A percentile compares a stretch with the other conserved stretches of the same genome.
Conservation (phyloP, 2,113 vertebrate genomes). For the Varanus salvator region DNA sequence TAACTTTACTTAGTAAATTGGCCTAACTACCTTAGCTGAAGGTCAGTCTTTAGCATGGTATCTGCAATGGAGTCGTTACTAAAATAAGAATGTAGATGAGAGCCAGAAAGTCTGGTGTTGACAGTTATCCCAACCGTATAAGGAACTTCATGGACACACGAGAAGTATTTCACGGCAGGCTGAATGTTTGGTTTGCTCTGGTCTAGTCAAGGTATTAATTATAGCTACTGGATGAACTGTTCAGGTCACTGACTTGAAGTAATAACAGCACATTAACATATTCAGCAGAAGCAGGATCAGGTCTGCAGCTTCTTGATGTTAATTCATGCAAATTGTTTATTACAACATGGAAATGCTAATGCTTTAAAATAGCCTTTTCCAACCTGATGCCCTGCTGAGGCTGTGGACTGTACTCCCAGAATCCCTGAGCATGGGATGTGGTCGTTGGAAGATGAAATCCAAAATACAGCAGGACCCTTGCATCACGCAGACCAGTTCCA, state of each 20-base stretch:
- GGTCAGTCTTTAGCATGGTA: constrained; percentile 48
- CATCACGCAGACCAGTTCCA: too few species aligned
- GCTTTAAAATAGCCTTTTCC: background rate
- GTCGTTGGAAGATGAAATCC: background rate
- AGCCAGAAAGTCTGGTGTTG: constrained; percentile 50
- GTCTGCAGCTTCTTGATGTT: background rate
- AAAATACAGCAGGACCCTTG: background rate
- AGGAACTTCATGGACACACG: constrained; percentile 45
- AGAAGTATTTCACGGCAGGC: constrained; percentile 40
- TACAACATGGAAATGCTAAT: background rate
- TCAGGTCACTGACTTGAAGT: constrained; percentile 27
- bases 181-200: constrained; percentile 57
- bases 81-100: constrained; percentile 64
- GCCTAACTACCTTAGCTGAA: constrained; percentile 37
- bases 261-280: background rate
- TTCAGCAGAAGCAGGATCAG: constrained; percentile 14
- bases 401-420: background rate
- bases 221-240: constrained; percentile 45
- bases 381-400: background rate
- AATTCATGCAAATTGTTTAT: background rate
- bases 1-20: too few species aligned
- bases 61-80: constrained; percentile 60
- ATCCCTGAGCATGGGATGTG: background rate
- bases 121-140: constrained; percentile 58
- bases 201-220: constrained; percentile 62